Conservation (phyloP, 2,113 vertebrate species). For the Cnemophilus loriae region DNA sequence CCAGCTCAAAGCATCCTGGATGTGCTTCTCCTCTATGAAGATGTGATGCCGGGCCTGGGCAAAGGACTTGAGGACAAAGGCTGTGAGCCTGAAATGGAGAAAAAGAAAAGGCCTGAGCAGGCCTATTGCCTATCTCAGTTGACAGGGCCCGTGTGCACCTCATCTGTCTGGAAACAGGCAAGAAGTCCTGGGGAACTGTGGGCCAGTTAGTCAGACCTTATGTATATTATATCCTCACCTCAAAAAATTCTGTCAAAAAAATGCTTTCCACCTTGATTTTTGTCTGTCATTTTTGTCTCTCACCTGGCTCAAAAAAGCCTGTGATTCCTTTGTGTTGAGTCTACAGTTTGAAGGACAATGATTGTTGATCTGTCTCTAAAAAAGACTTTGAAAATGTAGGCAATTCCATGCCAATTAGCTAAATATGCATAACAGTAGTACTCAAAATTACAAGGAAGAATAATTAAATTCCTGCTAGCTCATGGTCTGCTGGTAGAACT, state of each 20-base stretch:
- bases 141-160: not conserved
- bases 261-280: not conserved
- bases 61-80: slow-evolving; percentile 75
- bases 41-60: slow-evolving; percentile 60
- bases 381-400: not conserved
- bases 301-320: not conserved
- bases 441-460: not conserved
- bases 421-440: not conserved
- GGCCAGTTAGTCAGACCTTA: not conserved
- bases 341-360: not conserved
- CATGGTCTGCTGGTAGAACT: not conserved
- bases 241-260: not conserved
- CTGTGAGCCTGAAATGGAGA: slow-evolving; percentile 70
- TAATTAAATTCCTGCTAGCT: not conserved
- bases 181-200: not conserved
- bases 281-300: not conserved
- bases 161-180: not conserved
- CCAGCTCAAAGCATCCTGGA: slow-evolving; percentile 42
- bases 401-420: not conserved
- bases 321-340: not conserved
- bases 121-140: not conserved
- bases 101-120: not conserved
- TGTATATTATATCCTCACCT: not conserved
- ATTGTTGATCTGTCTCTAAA: not conserved
- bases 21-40: slow-evolving; percentile 64